phyloP scores from a whole-genome alignment of 2,113 vertebrate genomes.

The Rattus rattus region DNA sequence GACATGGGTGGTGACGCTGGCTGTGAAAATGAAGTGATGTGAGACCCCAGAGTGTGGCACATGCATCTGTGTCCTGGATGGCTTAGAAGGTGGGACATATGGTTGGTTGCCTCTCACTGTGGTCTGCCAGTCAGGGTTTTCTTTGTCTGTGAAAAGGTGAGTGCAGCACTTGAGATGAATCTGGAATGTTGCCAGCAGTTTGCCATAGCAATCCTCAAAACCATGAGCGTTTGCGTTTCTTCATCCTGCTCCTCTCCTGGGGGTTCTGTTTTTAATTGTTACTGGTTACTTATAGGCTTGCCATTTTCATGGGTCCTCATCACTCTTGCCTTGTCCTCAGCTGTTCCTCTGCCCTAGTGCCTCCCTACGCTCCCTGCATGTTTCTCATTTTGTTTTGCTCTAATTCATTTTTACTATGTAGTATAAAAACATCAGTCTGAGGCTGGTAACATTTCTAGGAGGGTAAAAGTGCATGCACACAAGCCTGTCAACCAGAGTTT shows the following conservation, averaged over 20 bases:
- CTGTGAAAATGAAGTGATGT: neutral
- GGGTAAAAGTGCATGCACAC: neutral
- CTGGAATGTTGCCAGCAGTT: constrained; percentile 1
- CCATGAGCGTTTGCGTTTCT: neutral
- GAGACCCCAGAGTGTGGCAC: neutral
- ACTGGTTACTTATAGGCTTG: neutral
- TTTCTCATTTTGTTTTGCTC: neutral
- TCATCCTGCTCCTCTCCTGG: neutral
- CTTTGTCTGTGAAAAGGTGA: neutral
- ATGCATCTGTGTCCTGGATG: accelerated
- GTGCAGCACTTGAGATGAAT: neutral
- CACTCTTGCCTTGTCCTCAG: too few species aligned
- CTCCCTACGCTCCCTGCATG: too few species aligned
- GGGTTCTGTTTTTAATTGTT: neutral
- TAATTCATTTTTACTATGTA: neutral
- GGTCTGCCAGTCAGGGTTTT: neutral
- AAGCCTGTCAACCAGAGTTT: neutral
- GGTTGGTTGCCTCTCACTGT: neutral
- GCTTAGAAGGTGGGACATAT: too few species aligned
- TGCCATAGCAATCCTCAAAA: neutral
- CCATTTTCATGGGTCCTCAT: neutral
- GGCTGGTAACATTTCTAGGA: neutral
- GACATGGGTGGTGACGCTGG: too few species aligned
- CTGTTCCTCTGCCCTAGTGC: too few species aligned
- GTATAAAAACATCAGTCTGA: neutral